Conservation (phyloP, 2,113 vertebrate genomes). For the Xenus cinereus region DNA sequence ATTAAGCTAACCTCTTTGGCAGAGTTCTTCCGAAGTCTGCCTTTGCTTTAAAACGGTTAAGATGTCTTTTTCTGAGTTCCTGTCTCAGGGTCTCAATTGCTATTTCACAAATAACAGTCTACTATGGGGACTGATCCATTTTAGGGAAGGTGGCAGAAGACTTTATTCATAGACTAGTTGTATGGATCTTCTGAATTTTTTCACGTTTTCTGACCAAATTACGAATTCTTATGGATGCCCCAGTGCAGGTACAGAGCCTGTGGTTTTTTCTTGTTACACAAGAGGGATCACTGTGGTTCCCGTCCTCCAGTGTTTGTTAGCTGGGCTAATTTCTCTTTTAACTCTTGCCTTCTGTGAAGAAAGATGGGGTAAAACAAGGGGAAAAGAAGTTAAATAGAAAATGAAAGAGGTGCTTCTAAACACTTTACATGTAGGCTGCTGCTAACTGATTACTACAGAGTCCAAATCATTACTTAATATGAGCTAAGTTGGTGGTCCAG, state of each 20-base stretch:
- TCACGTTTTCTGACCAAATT: background rate
- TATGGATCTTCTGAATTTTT: background rate
- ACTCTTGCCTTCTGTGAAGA: background rate
- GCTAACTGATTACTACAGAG: background rate
- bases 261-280: background rate
- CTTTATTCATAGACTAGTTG: background rate
- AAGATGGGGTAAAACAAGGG: background rate
- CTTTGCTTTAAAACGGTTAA: background rate
- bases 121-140: background rate
- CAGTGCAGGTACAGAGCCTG: background rate
- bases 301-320: background rate
- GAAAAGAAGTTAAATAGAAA: background rate
- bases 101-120: background rate
- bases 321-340: background rate
- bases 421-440: background rate
- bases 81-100: background rate
- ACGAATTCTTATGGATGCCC: background rate
- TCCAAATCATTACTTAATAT: background rate
- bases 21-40: background rate
- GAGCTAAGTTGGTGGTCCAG: background rate
- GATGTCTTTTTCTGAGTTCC: background rate
- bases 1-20: background rate
- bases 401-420: background rate
- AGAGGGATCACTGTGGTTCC: background rate
- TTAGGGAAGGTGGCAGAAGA: background rate